Conservation (phyloP, 2,888 invertebrate genomes). For the Lycophotia porphyrea region DNA sequence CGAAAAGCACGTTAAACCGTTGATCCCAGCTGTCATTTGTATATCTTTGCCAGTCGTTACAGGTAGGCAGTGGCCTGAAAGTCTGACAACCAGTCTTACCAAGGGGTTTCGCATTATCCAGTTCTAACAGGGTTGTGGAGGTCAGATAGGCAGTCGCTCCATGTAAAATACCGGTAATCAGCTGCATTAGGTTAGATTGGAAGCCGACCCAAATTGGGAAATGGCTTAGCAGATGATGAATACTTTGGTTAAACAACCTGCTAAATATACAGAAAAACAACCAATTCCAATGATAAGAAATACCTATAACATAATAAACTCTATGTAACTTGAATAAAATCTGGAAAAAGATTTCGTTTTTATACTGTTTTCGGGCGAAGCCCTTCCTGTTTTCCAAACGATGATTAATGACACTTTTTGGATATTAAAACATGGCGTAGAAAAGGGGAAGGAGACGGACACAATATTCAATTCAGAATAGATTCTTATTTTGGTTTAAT, state of each 20-base stretch:
- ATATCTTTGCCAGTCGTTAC: background rate
- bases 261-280: background rate
- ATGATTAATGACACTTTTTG: constrained; percentile 41
- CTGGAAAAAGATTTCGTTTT: constrained; percentile 14
- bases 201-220: background rate
- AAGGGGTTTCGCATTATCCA: too few species aligned
- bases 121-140: too few species aligned
- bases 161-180: background rate
- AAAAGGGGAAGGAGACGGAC: background rate
- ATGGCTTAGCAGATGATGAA: background rate
- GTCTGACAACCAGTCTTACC: background rate
- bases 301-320: constrained; percentile 2
- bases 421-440: constrained; percentile 3
- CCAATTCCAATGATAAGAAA: background rate
- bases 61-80: background rate
- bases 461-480: constrained; percentile 3
- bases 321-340: constrained; percentile 38
- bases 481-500: too few species aligned
- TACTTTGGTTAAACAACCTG: background rate
- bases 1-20: background rate
- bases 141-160: background rate
- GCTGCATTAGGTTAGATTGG: background rate
- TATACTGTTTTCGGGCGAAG: constrained; percentile 15
- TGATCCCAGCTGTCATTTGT: background rate
- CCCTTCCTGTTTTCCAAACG: constrained; percentile 37